These are phyloP conservation scores for Trididemnum nubilum DNA, from an alignment of 23 tunicate species.

Conservation along the genomic window DNA sequence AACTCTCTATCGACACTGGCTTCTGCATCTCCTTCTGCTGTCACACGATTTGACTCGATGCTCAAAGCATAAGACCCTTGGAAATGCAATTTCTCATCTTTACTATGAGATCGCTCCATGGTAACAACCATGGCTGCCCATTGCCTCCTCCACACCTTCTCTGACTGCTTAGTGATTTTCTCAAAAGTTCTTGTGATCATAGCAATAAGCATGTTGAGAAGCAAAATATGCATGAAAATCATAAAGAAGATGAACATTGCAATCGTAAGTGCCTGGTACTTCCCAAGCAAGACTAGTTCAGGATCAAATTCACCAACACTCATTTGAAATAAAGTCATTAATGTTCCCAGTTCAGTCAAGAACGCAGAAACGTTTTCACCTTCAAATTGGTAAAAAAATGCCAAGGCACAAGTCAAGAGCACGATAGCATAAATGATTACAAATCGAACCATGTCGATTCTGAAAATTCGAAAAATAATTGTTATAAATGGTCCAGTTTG, in stretches of 20 bases:
- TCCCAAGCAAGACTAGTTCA: slow-evolving; percentile 29
- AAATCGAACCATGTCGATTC: slow-evolving; percentile 69
- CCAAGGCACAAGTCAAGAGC: slow-evolving; percentile 52
- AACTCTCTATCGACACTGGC: neutral
- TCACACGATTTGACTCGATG: slow-evolving; percentile 52
- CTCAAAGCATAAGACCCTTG: slow-evolving; percentile 57
- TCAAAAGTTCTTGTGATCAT: slow-evolving; percentile 95
- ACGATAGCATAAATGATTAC: slow-evolving; percentile 70
- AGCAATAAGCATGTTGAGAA: slow-evolving; percentile 91
- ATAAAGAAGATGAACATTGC: slow-evolving; percentile 72
- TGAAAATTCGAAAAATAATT: slow-evolving; percentile 69
- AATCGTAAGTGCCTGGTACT: slow-evolving; percentile 61
- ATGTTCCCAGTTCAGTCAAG: slow-evolving; percentile 51
- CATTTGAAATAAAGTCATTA: slow-evolving; percentile 85
- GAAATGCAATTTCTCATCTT: slow-evolving; percentile 43
- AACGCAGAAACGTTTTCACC: slow-evolving; percentile 59
- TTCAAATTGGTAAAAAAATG: slow-evolving; percentile 71
- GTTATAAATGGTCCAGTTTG: slow-evolving; percentile 85
- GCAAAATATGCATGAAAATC: slow-evolving; percentile 77
- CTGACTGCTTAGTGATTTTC: slow-evolving; percentile 49
- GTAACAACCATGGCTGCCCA: slow-evolving; percentile 86
- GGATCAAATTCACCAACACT: slow-evolving; percentile 82
- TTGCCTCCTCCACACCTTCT: slow-evolving; percentile 72
- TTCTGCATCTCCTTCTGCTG: slow-evolving; percentile 66
- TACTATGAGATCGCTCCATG: slow-evolving; percentile 75